These are phyloP conservation scores for Sander vitreus DNA, from an alignment of 2,113 vertebrate genomes.

Conservation along the genomic window DNA sequence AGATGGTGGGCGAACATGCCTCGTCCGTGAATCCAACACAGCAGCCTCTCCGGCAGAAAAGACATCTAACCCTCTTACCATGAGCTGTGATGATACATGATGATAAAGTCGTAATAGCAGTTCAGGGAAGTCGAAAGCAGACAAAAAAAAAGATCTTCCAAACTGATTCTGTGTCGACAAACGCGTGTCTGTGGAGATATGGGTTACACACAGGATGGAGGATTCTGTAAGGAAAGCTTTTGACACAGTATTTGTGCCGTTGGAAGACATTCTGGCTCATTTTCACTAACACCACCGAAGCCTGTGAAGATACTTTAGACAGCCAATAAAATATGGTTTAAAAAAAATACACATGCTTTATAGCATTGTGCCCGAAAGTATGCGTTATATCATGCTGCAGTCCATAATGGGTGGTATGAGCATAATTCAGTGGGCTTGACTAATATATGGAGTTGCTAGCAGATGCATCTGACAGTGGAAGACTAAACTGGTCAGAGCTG, in stretches of 20 bases:
- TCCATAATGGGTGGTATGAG: slow-evolving; percentile 21
- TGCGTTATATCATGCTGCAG: slow-evolving; percentile 14
- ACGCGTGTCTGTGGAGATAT: slow-evolving; percentile 16
- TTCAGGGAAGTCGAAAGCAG: slow-evolving; percentile 56
- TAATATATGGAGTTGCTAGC: slow-evolving; percentile 44
- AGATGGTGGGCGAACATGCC: slow-evolving; percentile 67
- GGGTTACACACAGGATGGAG: slow-evolving; percentile 16
- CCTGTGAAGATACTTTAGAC: neutral
- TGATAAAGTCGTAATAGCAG: slow-evolving; percentile 67
- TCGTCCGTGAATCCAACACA: slow-evolving; percentile 58
- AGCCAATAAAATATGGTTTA: slow-evolving; percentile 21
- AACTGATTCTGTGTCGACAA: slow-evolving; percentile 34
- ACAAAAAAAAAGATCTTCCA: slow-evolving; percentile 63
- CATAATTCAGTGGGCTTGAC: slow-evolving; percentile 31
- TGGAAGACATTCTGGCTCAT: slow-evolving; percentile 28
- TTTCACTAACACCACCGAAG: slow-evolving; percentile 21
- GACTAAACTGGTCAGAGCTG: slow-evolving; percentile 25
- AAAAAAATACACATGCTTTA: neutral
- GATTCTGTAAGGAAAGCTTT: slow-evolving; percentile 26
- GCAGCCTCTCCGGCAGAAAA: slow-evolving; percentile 67
- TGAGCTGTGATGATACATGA: slow-evolving; percentile 68
- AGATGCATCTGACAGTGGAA: slow-evolving; percentile 48
- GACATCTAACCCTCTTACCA: slow-evolving; percentile 71
- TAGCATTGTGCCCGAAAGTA: neutral
- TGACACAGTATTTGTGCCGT: slow-evolving; percentile 21